Conservation (phyloP, 2,888 invertebrate genomes). For the Clostera curtula region DNA sequence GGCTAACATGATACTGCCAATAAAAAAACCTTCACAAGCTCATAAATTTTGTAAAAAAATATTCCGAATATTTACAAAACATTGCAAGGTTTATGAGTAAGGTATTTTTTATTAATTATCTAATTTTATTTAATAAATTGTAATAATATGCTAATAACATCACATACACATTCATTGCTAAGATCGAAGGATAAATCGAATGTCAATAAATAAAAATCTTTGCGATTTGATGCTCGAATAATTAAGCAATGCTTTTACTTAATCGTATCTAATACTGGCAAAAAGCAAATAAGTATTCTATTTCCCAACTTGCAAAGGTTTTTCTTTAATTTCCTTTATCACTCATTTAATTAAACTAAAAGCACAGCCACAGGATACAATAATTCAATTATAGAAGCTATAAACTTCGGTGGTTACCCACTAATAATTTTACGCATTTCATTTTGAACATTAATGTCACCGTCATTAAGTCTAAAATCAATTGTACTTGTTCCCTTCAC, state of each 20-base stretch:
- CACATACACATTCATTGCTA: conserved; percentile 19
- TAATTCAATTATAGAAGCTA: no score
- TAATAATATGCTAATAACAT: conserved; percentile 12
- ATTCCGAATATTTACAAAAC: conserved; percentile 21
- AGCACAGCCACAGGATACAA: no score
- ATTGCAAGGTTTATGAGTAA: conserved; percentile 17
- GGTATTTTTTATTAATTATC: conserved; percentile 7
- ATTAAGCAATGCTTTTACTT: neutral
- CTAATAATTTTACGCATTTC: no score
- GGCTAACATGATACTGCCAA: conserved; percentile 44
- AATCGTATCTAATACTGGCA: neutral
- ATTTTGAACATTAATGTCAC: no score
- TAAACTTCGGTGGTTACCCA: no score
- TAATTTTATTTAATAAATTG: conserved; percentile 5
- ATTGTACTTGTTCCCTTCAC: no score
- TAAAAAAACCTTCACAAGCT: conserved; percentile 17
- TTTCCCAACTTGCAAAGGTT: conserved; percentile 3
- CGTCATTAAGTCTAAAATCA: no score
- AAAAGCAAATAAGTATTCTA: neutral
- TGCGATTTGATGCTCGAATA: conserved; percentile 18
- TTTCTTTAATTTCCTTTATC: conserved; percentile 1
- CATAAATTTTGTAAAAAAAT: conserved; percentile 20
- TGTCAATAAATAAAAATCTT: conserved; percentile 28
- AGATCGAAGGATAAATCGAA: conserved; percentile 12
- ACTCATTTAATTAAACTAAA: no score